These are phyloP conservation scores for Heteromurus nitidus DNA, from an alignment of 2,888 invertebrate species.

Conservation along the genomic window DNA sequence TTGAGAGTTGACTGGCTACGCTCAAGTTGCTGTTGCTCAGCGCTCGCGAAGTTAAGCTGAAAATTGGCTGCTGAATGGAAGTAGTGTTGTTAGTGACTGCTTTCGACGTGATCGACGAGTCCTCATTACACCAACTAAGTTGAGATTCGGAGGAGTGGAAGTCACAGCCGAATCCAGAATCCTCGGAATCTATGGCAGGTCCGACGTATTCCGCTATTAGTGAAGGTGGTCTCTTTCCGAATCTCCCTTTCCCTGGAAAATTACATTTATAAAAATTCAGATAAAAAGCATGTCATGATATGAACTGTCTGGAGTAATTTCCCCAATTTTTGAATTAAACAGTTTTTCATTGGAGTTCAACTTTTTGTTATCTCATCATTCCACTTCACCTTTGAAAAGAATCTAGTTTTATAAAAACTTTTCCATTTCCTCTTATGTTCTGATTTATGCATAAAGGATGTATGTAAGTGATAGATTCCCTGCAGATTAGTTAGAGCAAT, in stretches of 20 bases:
- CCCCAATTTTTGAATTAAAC: too few relatives aligned
- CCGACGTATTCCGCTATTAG: slow-evolving; percentile 60
- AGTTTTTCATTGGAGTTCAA: too few relatives aligned
- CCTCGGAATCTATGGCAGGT: slow-evolving; percentile 84
- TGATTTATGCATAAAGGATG: too few relatives aligned
- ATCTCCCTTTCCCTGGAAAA: slow-evolving; percentile 72
- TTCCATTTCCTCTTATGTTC: too few relatives aligned
- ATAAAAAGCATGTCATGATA: neutral
- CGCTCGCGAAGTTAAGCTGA: slow-evolving; percentile 44
- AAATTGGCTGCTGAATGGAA: slow-evolving; percentile 43
- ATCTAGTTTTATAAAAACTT: too few relatives aligned
- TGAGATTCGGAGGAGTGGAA: slow-evolving; percentile 77
- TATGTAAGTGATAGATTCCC: too few relatives aligned
- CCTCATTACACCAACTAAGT: slow-evolving; percentile 70
- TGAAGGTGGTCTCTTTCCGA: slow-evolving; percentile 70
- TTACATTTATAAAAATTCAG: neutral
- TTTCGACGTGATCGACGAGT: slow-evolving; percentile 41
- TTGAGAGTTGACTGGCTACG: slow-evolving; percentile 28
- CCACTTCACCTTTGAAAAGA: too few relatives aligned
- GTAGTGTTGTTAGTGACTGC: slow-evolving; percentile 30
- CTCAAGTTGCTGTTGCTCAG: slow-evolving; percentile 48
- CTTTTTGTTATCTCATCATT: too few relatives aligned
- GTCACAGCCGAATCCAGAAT: slow-evolving; percentile 91
- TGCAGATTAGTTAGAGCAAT: too few relatives aligned
- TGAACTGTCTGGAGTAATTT: too few relatives aligned